Conservation (phyloP, 2,888 invertebrate genomes). For the Pristionchus exspectatus region DNA sequence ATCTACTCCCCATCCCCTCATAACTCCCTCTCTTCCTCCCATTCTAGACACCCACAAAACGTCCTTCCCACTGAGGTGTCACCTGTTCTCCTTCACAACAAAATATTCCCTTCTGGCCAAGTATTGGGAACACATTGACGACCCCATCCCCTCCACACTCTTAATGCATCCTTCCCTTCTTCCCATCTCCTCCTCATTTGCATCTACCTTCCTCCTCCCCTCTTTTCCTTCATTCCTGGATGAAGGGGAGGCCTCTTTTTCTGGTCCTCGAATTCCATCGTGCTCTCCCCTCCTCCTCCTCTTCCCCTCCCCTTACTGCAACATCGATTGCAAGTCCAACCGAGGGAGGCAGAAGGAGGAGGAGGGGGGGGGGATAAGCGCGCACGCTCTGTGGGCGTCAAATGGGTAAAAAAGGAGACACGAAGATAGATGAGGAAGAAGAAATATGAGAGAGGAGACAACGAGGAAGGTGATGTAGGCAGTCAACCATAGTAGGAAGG, state of each 20-base stretch:
- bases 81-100: slow-evolving; percentile 19
- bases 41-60: slow-evolving; percentile 4
- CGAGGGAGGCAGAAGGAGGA: background rate
- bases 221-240: background rate
- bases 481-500: background rate
- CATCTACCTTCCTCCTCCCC: slow-evolving; percentile 15
- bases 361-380: background rate
- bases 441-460: background rate
- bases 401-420: slow-evolving; percentile 12
- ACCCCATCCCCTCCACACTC: background rate
- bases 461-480: background rate
- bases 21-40: slow-evolving; percentile 32
- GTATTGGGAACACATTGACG: background rate
- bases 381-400: slow-evolving; percentile 27
- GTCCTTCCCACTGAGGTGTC: slow-evolving; percentile 1
- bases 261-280: slow-evolving; percentile 35
- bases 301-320: background rate
- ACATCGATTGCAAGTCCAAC: slow-evolving; percentile 35
- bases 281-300: background rate
- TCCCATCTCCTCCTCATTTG: slow-evolving; percentile 19
- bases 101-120: background rate
- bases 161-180: background rate
- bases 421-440: background rate
- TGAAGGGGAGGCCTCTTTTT: slow-evolving; percentile 21
- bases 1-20: background rate